phyloP scores from a whole-genome alignment of 35 echinoderm and acorn worm genomes.

The Diadema setosum region DNA sequence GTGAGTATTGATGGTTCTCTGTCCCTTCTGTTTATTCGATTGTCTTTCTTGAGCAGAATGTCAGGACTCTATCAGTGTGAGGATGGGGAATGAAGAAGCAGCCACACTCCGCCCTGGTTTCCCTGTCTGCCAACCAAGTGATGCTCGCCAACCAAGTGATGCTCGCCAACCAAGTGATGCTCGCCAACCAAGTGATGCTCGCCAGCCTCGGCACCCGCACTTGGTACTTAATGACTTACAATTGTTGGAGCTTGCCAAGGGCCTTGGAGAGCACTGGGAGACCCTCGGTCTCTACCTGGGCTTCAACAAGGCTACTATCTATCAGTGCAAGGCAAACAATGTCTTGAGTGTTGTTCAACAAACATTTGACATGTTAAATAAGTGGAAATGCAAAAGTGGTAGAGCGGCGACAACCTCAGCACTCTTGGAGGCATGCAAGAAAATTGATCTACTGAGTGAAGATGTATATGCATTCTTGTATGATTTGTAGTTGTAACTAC shows the following conservation, averaged over 20 bases:
- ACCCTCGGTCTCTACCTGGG: not conserved
- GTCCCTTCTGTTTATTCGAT: not conserved
- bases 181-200: not conserved
- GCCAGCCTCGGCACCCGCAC: not conserved
- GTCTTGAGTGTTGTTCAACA: not conserved
- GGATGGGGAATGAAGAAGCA: too few species aligned
- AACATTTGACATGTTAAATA: not conserved
- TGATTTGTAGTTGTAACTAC: not conserved
- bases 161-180: not conserved
- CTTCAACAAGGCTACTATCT: not conserved
- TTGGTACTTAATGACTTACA: not conserved
- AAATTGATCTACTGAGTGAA: not conserved
- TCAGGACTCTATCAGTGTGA: not conserved
- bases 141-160: not conserved
- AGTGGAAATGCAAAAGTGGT: constrained; percentile 3
- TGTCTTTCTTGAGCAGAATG: not conserved
- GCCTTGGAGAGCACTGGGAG: not conserved
- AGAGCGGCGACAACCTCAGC: not conserved
- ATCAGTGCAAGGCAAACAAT: constrained; percentile 5
- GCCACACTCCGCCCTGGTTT: too few species aligned
- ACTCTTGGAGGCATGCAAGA: not conserved
- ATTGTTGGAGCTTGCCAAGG: not conserved
- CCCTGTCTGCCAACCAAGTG: not conserved
- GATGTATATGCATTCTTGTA: not conserved
- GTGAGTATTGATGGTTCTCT: not conserved